A percentile compares a stretch with the other conserved stretches of the same genome.
Conservation (phyloP, 1,140 invertebrate species). For the Caenorhabditis brenneri region DNA sequence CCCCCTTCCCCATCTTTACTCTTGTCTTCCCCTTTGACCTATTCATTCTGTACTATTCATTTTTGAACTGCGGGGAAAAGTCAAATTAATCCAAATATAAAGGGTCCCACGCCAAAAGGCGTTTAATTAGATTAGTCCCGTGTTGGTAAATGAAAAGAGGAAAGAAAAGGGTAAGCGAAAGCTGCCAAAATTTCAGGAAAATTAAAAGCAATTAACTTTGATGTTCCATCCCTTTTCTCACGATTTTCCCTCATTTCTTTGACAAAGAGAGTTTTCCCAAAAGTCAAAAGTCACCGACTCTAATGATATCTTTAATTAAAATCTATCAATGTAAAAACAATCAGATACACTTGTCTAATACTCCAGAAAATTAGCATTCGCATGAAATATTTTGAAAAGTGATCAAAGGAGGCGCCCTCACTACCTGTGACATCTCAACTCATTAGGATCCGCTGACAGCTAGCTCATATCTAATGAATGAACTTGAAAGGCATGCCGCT, state of each 20-base stretch:
- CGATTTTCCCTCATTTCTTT: not conserved
- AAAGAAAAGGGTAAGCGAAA: not conserved
- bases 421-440: conserved; percentile 37
- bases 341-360: not conserved
- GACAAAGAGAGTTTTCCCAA: not conserved
- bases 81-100: conserved; percentile 21
- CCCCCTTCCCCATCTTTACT: not conserved
- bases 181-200: conserved; percentile 32
- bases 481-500: conserved; percentile 35
- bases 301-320: conserved; percentile 23
- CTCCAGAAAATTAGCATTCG: conserved; percentile 18
- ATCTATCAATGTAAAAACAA: not conserved
- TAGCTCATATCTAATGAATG: conserved; percentile 42
- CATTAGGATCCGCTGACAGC: conserved; percentile 42
- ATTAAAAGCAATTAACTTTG: conserved; percentile 41
- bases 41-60: conserved; percentile 2
- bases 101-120: conserved; percentile 21
- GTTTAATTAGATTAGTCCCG: conserved; percentile 23
- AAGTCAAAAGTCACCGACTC: not conserved
- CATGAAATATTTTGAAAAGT: not conserved
- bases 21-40: not conserved
- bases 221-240: not conserved
- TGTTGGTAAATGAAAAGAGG: not conserved
- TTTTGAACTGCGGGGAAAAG: not conserved
- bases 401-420: conserved; percentile 33